phyloP scores from a whole-genome alignment of 2,888 invertebrate genomes.

The Liodrosophila aerea region DNA sequence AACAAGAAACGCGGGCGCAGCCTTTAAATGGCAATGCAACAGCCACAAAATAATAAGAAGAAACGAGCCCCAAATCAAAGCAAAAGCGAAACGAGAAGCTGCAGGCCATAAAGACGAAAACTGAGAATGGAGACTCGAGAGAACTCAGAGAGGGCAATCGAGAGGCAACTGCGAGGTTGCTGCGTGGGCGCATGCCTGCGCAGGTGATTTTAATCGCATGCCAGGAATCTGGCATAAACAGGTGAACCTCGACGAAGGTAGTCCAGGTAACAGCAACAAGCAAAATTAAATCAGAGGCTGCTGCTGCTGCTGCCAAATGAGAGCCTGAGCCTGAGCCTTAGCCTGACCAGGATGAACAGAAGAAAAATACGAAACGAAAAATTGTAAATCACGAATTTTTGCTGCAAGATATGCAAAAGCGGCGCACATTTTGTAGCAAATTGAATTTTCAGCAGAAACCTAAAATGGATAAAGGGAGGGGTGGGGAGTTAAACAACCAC shows the following conservation, averaged over 20 bases:
- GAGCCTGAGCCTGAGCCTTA: slow-evolving; percentile 9
- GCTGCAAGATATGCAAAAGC: slow-evolving; percentile 76
- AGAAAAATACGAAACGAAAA: slow-evolving; percentile 52
- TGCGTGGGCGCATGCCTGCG: slow-evolving; percentile 78
- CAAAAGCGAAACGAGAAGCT: slow-evolving; percentile 36
- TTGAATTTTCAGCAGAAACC: slow-evolving; percentile 77
- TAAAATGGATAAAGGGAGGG: slow-evolving; percentile 30
- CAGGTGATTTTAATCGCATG: slow-evolving; percentile 82
- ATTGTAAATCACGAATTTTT: slow-evolving; percentile 78
- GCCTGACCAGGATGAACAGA: slow-evolving; percentile 16
- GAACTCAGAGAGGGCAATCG: slow-evolving; percentile 10
- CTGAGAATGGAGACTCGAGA: slow-evolving; percentile 17
- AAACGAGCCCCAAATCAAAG: slow-evolving; percentile 62
- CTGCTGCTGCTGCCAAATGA: slow-evolving; percentile 3
- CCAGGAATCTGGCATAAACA: slow-evolving; percentile 81
- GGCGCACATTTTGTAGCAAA: slow-evolving; percentile 77
- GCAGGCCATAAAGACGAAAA: slow-evolving; percentile 28
- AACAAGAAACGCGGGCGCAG: slow-evolving; percentile 68
- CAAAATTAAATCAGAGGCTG: slow-evolving; percentile 68
- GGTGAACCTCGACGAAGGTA: slow-evolving; percentile 68
- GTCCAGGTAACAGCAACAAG: slow-evolving; percentile 16
- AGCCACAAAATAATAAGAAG: slow-evolving; percentile 47
- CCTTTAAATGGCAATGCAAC: slow-evolving; percentile 62
- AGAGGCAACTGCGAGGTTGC: slow-evolving; percentile 9
- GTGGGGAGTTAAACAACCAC: slow-evolving; percentile 10